phyloP scores from a whole-genome alignment of 2,888 invertebrate genomes.

The Cynaeus angustus region DNA sequence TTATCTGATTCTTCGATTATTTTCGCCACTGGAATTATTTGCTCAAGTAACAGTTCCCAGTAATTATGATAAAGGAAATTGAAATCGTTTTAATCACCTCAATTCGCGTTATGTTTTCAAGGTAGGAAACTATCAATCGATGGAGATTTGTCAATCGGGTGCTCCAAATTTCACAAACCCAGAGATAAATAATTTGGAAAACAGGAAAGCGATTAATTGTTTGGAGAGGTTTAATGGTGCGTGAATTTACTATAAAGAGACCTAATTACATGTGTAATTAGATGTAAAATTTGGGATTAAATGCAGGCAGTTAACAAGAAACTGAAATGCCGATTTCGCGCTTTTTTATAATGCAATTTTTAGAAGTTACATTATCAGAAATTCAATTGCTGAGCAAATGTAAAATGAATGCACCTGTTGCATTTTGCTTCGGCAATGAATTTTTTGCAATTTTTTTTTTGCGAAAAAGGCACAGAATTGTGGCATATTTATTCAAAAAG shows the following conservation, averaged over 20 bases:
- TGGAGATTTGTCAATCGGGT: not conserved
- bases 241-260: conserved; percentile 3
- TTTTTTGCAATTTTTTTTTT: no score
- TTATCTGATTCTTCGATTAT: conserved; percentile 10
- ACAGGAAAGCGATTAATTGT: conserved; percentile 25
- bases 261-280: conserved; percentile 20
- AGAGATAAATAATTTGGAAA: conserved; percentile 21
- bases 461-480: no score
- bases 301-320: not conserved
- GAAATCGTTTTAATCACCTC: no score
- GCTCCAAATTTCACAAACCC: conserved; percentile 12
- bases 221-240: conserved; percentile 26
- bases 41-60: not conserved
- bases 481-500: no score
- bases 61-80: no score
- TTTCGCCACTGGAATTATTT: conserved; percentile 4
- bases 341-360: no score
- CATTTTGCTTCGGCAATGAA: no score
- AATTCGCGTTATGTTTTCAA: no score
- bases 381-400: no score
- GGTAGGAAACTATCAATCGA: not conserved
- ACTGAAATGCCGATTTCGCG: no score
- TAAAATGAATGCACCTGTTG: no score
- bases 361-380: no score
- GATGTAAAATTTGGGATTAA: not conserved